phyloP scores from a whole-genome alignment of 2,888 invertebrate species.

The Leptopilina myrica region DNA sequence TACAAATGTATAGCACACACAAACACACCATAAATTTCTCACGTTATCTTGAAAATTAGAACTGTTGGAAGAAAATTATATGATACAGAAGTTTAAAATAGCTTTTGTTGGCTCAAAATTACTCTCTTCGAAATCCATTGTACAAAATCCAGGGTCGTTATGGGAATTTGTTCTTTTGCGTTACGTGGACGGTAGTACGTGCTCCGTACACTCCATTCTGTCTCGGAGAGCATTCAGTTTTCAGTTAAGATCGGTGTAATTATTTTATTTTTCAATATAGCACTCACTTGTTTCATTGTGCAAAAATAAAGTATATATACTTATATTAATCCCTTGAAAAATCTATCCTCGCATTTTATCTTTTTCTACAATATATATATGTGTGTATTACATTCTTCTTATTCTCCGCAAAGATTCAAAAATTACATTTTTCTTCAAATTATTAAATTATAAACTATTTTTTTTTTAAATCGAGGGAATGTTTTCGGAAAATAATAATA shows the following conservation, averaged over 20 bases:
- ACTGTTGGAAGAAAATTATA: constrained; percentile 63
- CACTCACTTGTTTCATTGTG: constrained; percentile 12
- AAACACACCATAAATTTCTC: constrained; percentile 55
- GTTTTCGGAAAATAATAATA: neutral
- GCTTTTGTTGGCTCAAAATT: constrained; percentile 68
- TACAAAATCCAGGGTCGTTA: constrained; percentile 54
- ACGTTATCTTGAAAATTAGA: constrained; percentile 64
- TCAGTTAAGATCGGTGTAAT: constrained; percentile 35
- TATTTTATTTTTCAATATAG: constrained; percentile 27
- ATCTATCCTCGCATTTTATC: neutral
- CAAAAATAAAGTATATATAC: constrained; percentile 8
- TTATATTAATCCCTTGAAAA: constrained; percentile 21
- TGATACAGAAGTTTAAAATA: constrained; percentile 58
- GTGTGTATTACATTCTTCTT: neutral
- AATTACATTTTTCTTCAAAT: too few species aligned
- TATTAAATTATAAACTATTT: neutral
- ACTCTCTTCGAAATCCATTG: constrained; percentile 67
- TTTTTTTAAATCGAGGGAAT: neutral
- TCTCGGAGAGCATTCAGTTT: constrained; percentile 34
- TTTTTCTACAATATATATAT: neutral
- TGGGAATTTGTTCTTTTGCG: constrained; percentile 30
- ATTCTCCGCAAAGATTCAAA: neutral
- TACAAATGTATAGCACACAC: too few species aligned
- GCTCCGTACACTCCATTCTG: constrained; percentile 21
- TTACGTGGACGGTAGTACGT: constrained; percentile 40